phyloP scores from a whole-genome alignment of 2,888 invertebrate genomes.

The Phymatocera aterrima region DNA sequence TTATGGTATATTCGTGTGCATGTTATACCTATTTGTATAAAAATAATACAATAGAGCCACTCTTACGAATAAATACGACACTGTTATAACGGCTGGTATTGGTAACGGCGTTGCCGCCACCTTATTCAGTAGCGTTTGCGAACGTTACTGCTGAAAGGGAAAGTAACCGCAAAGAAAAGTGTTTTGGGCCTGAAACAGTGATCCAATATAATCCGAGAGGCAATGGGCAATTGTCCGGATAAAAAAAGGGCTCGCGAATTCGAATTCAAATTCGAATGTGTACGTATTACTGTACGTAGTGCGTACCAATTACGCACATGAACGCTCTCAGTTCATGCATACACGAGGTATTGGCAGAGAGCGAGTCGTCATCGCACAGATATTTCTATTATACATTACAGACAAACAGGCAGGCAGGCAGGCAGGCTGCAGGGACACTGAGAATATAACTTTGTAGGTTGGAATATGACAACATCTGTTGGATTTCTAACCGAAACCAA shows the following conservation, averaged over 20 bases:
- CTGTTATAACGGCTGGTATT: not conserved
- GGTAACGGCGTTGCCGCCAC: not conserved
- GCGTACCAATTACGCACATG: too few species aligned
- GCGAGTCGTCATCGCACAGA: not conserved
- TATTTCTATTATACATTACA: not conserved
- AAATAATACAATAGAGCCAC: not conserved
- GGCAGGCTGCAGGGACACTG: too few species aligned
- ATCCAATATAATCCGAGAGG: slow-evolving; percentile 15
- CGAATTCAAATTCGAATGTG: not conserved
- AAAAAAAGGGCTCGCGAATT: not conserved
- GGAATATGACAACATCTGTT: not conserved
- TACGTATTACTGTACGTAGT: too few species aligned
- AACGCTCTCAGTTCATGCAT: not conserved
- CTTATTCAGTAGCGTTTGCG: not conserved
- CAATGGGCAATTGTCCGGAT: not conserved
- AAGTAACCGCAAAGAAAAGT: slow-evolving; percentile 20
- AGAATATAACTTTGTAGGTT: not conserved
- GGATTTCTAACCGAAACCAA: not conserved
- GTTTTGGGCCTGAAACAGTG: not conserved
- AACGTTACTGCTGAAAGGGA: slow-evolving; percentile 6
- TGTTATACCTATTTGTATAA: not conserved
- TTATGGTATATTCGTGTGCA: too few species aligned
- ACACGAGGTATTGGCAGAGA: not conserved
- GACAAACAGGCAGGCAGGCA: too few species aligned
- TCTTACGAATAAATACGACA: too few species aligned